These are phyloP conservation scores for Platyscapa corneri DNA, from an alignment of 1,140 invertebrate species.

Conservation along the genomic window DNA sequence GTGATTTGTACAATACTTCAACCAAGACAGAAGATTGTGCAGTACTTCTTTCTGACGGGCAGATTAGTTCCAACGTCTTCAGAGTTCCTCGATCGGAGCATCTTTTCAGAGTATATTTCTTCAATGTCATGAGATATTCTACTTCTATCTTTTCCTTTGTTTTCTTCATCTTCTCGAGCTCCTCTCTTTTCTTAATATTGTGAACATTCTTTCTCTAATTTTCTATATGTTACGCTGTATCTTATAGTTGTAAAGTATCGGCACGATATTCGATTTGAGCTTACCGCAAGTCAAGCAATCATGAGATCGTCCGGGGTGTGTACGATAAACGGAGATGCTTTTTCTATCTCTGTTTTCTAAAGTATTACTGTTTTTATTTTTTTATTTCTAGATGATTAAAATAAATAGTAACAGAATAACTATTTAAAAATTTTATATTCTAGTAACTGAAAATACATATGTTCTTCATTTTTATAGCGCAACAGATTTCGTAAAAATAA, in stretches of 20 bases:
- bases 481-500: not conserved
- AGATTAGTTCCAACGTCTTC: not conserved
- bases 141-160: not conserved
- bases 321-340: not conserved
- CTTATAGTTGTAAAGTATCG: not conserved
- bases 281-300: constrained; percentile 11
- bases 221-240: not conserved
- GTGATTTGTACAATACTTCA: not conserved
- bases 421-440: not conserved
- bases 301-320: constrained; percentile 23
- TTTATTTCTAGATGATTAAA: not conserved
- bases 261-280: not conserved
- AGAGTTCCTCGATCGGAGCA: not conserved
- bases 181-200: too few species aligned
- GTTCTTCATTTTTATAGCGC: not conserved
- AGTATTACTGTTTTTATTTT: not conserved
- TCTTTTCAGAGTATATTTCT: not conserved
- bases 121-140: not conserved
- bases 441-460: not conserved
- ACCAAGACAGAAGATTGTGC: not conserved
- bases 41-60: not conserved
- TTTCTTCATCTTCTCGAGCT: not conserved
- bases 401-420: not conserved
- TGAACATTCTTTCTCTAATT: not conserved
- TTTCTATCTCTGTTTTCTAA: not conserved